Percentiles rank a stretch among this genome's conserved stretches.
These are phyloP conservation scores for Spodoptera littoralis DNA, from an alignment of 2,888 invertebrate genomes.

Conservation along the genomic window DNA sequence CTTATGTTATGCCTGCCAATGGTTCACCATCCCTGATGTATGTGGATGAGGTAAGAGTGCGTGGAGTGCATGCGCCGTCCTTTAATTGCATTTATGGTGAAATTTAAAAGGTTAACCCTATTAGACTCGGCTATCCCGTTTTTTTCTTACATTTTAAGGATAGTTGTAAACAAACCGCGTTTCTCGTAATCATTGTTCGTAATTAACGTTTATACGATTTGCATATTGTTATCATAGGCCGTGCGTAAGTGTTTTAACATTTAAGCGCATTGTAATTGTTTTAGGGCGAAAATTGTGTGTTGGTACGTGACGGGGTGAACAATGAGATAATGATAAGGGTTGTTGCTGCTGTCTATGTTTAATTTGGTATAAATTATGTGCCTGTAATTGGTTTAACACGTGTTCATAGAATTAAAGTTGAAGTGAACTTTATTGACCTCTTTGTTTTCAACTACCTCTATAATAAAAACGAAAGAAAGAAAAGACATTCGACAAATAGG, in stretches of 20 bases:
- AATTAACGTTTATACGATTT: constrained; percentile 59
- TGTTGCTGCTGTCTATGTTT: no score
- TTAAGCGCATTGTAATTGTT: constrained; percentile 10
- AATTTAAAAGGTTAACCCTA: constrained; percentile 81
- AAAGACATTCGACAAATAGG: no score
- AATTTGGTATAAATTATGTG: no score
- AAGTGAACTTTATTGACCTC: no score
- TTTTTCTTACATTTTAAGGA: constrained; percentile 64
- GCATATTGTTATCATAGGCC: constrained; percentile 56
- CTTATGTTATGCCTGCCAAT: no score
- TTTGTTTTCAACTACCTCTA: no score
- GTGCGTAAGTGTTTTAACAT: constrained; percentile 21
- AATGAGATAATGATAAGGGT: no score
- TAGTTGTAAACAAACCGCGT: constrained; percentile 69
- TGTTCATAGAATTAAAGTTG: no score
- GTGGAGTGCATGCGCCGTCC: constrained; percentile 64
- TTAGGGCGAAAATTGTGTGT: background rate
- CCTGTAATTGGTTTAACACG: no score
- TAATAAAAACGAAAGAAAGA: no score
- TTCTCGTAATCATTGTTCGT: constrained; percentile 57
- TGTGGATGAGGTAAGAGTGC: constrained; percentile 56
- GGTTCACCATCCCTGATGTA: constrained; percentile 10
- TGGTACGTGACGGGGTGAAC: no score
- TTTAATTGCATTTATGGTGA: constrained; percentile 79
- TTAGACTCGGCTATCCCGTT: constrained; percentile 68